Base-by-base conservation (phyloP, 2,888 invertebrate genomes). In the Lasiommata megera region DNA sequence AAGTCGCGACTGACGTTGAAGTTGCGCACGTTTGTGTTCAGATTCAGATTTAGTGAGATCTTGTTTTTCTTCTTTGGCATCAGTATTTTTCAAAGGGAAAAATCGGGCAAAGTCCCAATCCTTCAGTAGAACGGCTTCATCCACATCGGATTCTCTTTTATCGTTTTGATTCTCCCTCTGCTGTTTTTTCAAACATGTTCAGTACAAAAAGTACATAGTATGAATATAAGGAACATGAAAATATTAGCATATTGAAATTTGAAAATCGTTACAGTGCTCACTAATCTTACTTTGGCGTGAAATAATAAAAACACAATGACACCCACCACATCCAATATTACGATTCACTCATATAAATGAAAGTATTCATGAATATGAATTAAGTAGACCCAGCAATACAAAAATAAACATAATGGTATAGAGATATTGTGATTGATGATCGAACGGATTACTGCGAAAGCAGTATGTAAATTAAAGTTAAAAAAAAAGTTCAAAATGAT, bases 51-150 rank as follows among this genome's bases (percentile, higher is more conserved):
- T 91, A 62, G 91, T 60, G 62, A 80, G 61, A 54, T 80, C 82
- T 64, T 66, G 74, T 60, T 81, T 88, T 60, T 79, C 84, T 52
- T 80, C 83, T 70, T 79, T 80, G n/a, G 56, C 66, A 11, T 82
- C 83, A 12, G 70, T 68, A 66, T 71, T 83, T 73, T 85, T 91
- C 60, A 88, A 84, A 11, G 94, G 95, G 84, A 96, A 96, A 92
- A 96, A 96, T 78, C 95, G 93, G 67, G 95, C 95, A 84, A 96
- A 95, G 88, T 96, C 95, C 96, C 96, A 96, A 76, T 96, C 96
- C 84, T 95, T 95, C 70, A 96, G 92, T 65, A 96, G 92, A 54
- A 94, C 94, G 63, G 95, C 95, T 80, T 96, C 96, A 77, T 96
- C 96, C 72, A 94, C 91, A 74, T 94, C 94, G 54, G 93, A 92